Conservation (phyloP, 2,888 invertebrate genomes). For the Drosophila recens region DNA sequence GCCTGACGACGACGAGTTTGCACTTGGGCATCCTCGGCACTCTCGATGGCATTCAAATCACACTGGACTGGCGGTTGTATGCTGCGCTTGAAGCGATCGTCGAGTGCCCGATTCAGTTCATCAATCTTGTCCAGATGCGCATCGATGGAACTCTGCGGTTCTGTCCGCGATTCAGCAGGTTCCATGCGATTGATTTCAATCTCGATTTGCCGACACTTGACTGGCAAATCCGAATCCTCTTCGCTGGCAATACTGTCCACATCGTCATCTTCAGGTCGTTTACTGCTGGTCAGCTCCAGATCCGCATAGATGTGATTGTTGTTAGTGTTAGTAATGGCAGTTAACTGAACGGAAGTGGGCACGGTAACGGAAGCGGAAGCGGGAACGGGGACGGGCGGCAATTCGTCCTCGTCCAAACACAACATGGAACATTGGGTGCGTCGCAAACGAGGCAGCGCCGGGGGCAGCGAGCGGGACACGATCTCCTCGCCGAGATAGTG, state of each 20-base stretch:
- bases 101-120: constrained; percentile 83
- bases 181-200: constrained; percentile 79
- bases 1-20: constrained; percentile 34
- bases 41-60: constrained; percentile 82
- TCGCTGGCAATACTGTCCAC: constrained; percentile 58
- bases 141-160: constrained; percentile 82
- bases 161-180: background rate
- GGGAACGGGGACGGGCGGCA: constrained; percentile 38
- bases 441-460: constrained; percentile 74
- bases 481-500: constrained; percentile 81
- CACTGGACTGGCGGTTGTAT: constrained; percentile 60
- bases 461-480: constrained; percentile 53
- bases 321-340: constrained; percentile 69
- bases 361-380: constrained; percentile 5
- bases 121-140: constrained; percentile 84
- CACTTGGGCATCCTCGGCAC: constrained; percentile 48
- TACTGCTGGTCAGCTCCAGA: constrained; percentile 66
- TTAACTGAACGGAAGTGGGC: constrained; percentile 39
- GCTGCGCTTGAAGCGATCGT: constrained; percentile 82
- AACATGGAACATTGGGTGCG: constrained; percentile 83
- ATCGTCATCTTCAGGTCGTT: constrained; percentile 12
- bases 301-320: constrained; percentile 84
- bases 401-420: constrained; percentile 79
- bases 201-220: constrained; percentile 58
- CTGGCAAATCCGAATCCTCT: constrained; percentile 44